Evolutionary conservation across 2,888 invertebrate genomes (phyloP), one percentile per base, ranked within the genome.

Genomic region (Horisme vitalbata): DNA sequence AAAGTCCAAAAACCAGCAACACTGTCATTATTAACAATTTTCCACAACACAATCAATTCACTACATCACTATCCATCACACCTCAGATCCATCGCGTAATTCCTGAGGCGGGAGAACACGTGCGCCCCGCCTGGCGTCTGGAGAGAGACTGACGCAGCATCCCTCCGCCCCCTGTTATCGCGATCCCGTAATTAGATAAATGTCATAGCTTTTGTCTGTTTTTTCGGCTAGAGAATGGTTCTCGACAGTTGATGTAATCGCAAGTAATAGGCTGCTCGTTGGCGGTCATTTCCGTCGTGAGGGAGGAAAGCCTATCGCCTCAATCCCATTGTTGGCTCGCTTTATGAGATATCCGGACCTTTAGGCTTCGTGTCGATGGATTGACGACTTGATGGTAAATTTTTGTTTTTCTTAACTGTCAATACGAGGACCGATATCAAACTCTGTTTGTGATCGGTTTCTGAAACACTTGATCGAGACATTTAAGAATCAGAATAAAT

Each of bases 131-230:
- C 11, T 61, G 52, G 54, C 54, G 57, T 65, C 57, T 60, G 47
- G 51, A 51, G 53, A 51, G 56, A 59, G 70, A 86, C 87, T 86
- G 84, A 74, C 76, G 78, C 76, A 70, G 66, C 75, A 69, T 68
- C 65, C 61, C 62, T 63, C 60, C 61, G 54, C 59, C 55, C 60
- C 63, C 64, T 71, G 74, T 80, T 83, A 85, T 85, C 87, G 79
- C 83, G 82, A 82, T 81, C 68, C 78, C 79, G 75, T 88, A 88
- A 88, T 88, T 87, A 88, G 87, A 88, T 86, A 83, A 87, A 85
- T 87, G 86, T 85, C 85, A 85, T 81, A 79, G 79, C 77, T 84
- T 80, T 82, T 79, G 81, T 83, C 79, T 81, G 70, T 72, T 75
- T 69, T 74, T 78, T 70, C 61, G 56, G 56, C 51, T 58, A 55